Conservation (phyloP, 1,140 invertebrate species). For the Drosophila triauraria region DNA sequence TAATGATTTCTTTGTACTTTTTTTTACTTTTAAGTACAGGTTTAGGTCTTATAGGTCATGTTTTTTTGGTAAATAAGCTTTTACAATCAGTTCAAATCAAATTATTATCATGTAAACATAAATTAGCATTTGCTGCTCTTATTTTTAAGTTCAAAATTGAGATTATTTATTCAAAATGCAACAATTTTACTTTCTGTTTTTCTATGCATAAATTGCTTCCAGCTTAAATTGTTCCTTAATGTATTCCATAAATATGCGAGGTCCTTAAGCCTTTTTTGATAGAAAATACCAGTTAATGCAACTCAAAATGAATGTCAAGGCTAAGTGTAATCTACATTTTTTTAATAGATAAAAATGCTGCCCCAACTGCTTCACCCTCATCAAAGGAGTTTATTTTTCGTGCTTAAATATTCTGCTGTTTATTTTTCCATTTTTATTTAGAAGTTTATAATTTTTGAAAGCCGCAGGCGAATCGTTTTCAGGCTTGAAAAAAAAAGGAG, state of each 20-base stretch:
- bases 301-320: conserved; percentile 6
- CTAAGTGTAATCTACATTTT: not conserved
- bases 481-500: conserved; percentile 30
- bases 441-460: conserved; percentile 15
- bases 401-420: conserved; percentile 4
- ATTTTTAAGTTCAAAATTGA: not conserved
- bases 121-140: not conserved
- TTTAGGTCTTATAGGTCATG: not conserved
- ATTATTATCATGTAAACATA: not conserved
- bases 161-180: not conserved
- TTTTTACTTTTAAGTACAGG: not conserved
- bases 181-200: not conserved
- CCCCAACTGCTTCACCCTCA: not conserved
- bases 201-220: not conserved
- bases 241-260: conserved; percentile 5
- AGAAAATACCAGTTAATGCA: not conserved
- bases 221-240: not conserved
- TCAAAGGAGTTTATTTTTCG: not conserved
- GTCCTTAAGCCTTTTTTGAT: not conserved
- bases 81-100: not conserved
- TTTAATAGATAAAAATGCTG: not conserved
- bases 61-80: not conserved
- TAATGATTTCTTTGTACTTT: not conserved
- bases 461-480: conserved; percentile 41
- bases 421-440: not conserved